Percentiles rank a stretch among this genome's conserved stretches.
Conservation (phyloP, 2,113 vertebrate species). For the Alouatta palliata region DNA sequence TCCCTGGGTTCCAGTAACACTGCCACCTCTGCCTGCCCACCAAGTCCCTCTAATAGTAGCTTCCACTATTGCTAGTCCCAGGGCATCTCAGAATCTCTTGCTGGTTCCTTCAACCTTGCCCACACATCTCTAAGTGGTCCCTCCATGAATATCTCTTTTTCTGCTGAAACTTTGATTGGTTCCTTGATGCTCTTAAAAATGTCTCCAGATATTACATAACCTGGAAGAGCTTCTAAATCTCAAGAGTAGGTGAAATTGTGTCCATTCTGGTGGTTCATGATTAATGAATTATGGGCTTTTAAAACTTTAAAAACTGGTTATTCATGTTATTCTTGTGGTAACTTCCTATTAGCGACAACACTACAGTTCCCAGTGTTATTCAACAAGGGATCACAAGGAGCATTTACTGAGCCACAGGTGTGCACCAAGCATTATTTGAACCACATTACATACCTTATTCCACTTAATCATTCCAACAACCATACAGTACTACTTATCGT, state of each 20-base stretch:
- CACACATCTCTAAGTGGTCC: background rate
- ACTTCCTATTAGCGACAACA: background rate
- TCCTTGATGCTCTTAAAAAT: background rate
- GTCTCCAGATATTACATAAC: background rate
- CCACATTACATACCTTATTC: background rate
- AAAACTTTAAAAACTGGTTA: background rate
- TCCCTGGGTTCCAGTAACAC: background rate
- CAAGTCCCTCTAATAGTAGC: background rate
- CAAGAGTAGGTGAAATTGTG: background rate
- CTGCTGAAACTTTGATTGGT: background rate
- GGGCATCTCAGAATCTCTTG: background rate
- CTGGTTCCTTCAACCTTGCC: background rate
- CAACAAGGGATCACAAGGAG: background rate
- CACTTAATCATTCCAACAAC: background rate
- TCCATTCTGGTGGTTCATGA: background rate
- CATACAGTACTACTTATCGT: background rate
- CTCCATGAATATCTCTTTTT: background rate
- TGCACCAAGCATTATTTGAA: background rate
- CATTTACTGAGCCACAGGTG: background rate
- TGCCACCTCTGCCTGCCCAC: background rate
- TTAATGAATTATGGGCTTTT: background rate
- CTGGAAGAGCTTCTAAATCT: background rate
- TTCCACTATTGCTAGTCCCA: background rate
- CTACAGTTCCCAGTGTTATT: background rate
- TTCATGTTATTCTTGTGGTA: background rate